Base-by-base conservation (phyloP, 1,140 invertebrate genomes). In the Limonius californicus region DNA sequence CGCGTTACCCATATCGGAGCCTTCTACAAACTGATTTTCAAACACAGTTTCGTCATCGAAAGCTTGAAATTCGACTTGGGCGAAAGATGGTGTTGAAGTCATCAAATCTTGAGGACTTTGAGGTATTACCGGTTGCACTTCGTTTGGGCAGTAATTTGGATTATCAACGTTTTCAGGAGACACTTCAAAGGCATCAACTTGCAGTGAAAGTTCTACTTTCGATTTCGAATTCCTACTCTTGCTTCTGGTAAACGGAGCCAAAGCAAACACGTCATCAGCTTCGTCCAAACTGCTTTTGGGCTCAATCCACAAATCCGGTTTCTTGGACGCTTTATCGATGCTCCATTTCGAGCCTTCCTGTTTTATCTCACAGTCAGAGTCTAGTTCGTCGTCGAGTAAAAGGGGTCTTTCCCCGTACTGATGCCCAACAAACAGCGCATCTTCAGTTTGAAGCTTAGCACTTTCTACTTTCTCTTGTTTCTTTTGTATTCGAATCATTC, bases 381-480 rank as follows among this genome's bases (percentile, higher is more conserved):
- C 87, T 2, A 91, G 73, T 70, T 92, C 89, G 73, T 92, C 89
- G 67, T 94, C 90, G 21, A 90, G 78, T 0, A 93, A 73, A 8
- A 94, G 73, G 1, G 90, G 90, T 64, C 85, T 84, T 61, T 90
- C 89, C 1, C 90, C 90, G 67, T 91, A 91, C 59, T 88, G 85
- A 76, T 92, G 89, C 0, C 88, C 89, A 0, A 90, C 84, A 53
- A 90, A 82, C 39, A 81, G 57, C 43, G 81, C 69, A 70, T 85
- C 83, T 62, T 78, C 77, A 8, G 71, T 68, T 54, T 69, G 66
- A 32, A 69, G 66, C 11, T 61, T 57, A 12, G 50, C 57, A 39
- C 69, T 35, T 59, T 73, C 16, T 63, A 66, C 70, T 73, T 77
- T 70, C 68, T 78, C 63, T 72, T 75, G 54, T 71, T 73, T 68